Conservation (phyloP, 2,797 vertebrate genomes). For the Linurgus olivaceus region DNA sequence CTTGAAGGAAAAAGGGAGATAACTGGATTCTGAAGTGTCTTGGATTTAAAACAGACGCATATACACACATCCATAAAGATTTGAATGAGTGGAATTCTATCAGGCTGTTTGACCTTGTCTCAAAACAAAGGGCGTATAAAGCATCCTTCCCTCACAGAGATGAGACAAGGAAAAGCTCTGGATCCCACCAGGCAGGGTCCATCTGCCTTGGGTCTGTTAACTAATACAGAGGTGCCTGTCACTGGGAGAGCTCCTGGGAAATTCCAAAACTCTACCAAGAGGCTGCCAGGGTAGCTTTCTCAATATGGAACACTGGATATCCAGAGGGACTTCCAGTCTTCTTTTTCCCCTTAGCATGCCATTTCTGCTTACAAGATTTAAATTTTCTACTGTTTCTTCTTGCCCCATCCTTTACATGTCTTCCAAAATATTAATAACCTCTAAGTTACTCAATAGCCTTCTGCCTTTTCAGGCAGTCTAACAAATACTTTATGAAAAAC, state of each 20-base stretch:
- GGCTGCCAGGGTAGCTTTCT: neutral
- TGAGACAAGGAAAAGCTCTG: neutral
- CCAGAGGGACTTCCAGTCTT: neutral
- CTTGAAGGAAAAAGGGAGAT: neutral
- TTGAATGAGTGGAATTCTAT: neutral
- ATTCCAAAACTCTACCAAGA: neutral
- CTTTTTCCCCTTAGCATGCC: neutral
- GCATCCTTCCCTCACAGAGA: neutral
- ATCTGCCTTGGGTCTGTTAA: neutral
- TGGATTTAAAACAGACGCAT: neutral
- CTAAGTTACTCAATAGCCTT: neutral
- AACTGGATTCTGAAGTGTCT: neutral
- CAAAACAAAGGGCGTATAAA: neutral
- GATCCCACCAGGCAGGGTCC: neutral
- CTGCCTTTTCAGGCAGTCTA: neutral
- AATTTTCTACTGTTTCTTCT: neutral
- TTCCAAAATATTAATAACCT: neutral
- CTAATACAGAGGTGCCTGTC: accelerated
- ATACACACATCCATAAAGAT: neutral
- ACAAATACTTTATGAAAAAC: neutral
- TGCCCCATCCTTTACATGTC: neutral
- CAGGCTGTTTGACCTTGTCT: neutral
- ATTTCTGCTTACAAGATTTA: neutral
- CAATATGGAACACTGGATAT: neutral
- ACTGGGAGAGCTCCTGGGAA: neutral